A percentile compares a stretch with the other conserved stretches of the same genome.
These are phyloP conservation scores for Epinephelus lanceolatus DNA, from an alignment of 2,113 vertebrate genomes.

Conservation along the genomic window DNA sequence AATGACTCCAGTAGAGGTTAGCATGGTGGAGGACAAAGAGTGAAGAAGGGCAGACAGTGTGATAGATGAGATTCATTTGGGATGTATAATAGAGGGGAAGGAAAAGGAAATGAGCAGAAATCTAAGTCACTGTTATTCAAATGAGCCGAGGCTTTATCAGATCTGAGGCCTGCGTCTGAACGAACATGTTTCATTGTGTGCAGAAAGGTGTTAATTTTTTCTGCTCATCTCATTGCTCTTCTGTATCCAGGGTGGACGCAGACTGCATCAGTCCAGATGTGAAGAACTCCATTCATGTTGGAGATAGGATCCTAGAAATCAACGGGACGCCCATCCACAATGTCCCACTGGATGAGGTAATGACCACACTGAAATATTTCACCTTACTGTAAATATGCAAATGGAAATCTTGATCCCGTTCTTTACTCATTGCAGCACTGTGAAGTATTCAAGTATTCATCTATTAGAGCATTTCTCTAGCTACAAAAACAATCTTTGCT, in stretches of 20 bases:
- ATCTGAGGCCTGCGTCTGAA: background rate
- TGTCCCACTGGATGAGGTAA: conserved; percentile 95
- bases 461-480: background rate
- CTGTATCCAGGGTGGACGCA: conserved; percentile 86
- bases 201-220: background rate
- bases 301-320: conserved; percentile 96
- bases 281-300: conserved; percentile 96
- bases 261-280: conserved; percentile 97
- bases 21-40: conserved; percentile 11
- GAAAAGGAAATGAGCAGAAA: conserved; percentile 31
- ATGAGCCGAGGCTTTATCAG: conserved; percentile 34
- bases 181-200: background rate
- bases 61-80: conserved; percentile 47
- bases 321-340: conserved; percentile 96
- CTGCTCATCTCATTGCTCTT: background rate
- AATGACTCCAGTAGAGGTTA: background rate
- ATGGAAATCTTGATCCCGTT: background rate
- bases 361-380: conserved; percentile 7
- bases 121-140: conserved; percentile 30
- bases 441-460: too few species aligned
- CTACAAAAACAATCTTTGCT: background rate
- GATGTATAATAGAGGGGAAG: conserved; percentile 36
- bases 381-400: conserved; percentile 1
- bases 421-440: background rate
- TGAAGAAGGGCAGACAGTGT: background rate